A percentile compares a stretch with the other conserved stretches of the same genome.
Evolutionary conservation across 2,888 invertebrate species (phyloP).

Genomic region (Tachina lurida): DNA sequence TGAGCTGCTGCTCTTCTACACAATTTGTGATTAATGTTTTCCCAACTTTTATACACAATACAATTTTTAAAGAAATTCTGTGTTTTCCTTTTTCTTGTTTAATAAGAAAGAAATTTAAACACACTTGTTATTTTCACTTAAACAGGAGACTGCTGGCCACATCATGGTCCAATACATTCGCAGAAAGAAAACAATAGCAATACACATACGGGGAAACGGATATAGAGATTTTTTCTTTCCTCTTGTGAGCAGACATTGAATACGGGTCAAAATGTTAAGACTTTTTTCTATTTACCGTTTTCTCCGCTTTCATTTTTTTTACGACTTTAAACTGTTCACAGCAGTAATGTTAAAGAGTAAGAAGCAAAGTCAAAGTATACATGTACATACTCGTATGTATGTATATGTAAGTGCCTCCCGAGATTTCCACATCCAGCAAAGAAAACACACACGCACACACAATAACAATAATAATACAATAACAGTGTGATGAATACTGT

Average conservation of each 20-base stretch:
- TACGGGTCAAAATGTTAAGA: constrained; percentile 53
- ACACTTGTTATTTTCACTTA: constrained; percentile 20
- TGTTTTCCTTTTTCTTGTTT: constrained; percentile 19
- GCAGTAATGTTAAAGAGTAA: not conserved
- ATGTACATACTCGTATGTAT: not conserved
- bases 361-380: constrained; percentile 14
- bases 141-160: not conserved
- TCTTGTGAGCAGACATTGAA: constrained; percentile 48
- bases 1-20: constrained; percentile 39
- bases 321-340: not conserved
- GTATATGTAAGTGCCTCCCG: constrained; percentile 58
- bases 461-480: not conserved
- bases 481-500: not conserved
- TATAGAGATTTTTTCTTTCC: constrained; percentile 33
- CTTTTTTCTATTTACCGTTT: constrained; percentile 1
- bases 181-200: not conserved
- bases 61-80: not conserved
- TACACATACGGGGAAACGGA: not conserved
- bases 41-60: constrained; percentile 4
- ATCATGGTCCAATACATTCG: constrained; percentile 8
- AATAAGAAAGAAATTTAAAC: constrained; percentile 32
- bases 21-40: constrained; percentile 65
- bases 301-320: not conserved
- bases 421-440: constrained; percentile 32
- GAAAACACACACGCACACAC: not conserved